These are phyloP conservation scores for Oscheius sp. DNA, from an alignment of 1,140 invertebrate species.

Conservation along the genomic window DNA sequence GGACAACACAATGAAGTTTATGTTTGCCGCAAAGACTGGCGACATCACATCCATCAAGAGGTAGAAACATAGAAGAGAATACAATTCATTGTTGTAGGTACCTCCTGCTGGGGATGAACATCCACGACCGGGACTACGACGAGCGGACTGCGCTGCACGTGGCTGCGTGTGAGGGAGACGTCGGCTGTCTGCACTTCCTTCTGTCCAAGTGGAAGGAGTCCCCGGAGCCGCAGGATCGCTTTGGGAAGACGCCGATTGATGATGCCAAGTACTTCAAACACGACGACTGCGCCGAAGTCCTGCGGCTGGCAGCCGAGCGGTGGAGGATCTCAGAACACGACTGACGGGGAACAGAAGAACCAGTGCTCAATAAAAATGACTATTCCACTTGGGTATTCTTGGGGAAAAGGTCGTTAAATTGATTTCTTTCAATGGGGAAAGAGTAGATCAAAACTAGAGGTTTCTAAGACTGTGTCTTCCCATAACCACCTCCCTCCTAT, in stretches of 20 bases:
- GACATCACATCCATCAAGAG: slow-evolving; percentile 85
- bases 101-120: slow-evolving; percentile 45
- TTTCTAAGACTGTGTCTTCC: too few relatives aligned
- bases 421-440: too few relatives aligned
- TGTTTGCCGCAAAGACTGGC: slow-evolving; percentile 78
- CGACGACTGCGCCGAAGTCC: slow-evolving; percentile 35
- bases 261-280: slow-evolving; percentile 37
- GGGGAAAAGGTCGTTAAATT: too few relatives aligned
- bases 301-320: not conserved
- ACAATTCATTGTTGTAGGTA: slow-evolving; percentile 25
- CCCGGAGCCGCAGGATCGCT: slow-evolving; percentile 63
- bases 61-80: slow-evolving; percentile 63
- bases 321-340: slow-evolving; percentile 9
- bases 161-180: slow-evolving; percentile 62
- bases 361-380: too few relatives aligned
- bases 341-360: not conserved
- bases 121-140: slow-evolving; percentile 84
- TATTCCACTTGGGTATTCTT: too few relatives aligned
- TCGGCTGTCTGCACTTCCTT: slow-evolving; percentile 34
- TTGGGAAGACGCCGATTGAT: slow-evolving; percentile 38
- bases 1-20: slow-evolving; percentile 85
- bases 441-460: too few relatives aligned
- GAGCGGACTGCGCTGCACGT: slow-evolving; percentile 67
- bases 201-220: slow-evolving; percentile 76
- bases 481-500: too few relatives aligned